Conservation (phyloP, 2,888 invertebrate species). For the Acanthosepion pharaonis region DNA sequence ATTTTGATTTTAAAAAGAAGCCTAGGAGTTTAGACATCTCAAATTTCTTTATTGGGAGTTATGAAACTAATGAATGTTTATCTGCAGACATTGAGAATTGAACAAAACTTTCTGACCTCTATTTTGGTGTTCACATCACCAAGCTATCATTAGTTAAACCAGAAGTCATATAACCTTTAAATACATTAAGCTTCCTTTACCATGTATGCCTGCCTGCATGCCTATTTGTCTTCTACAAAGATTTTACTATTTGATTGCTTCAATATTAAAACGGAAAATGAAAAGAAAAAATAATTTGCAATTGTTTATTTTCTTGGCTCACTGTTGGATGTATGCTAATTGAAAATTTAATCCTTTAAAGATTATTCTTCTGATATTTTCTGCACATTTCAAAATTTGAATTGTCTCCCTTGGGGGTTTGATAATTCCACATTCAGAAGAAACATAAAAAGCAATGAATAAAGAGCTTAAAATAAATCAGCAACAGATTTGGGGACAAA, state of each 20-base stretch:
- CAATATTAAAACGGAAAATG: background rate
- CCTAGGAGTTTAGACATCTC: too few relatives aligned
- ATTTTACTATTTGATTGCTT: constrained; percentile 33
- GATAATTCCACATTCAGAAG: background rate
- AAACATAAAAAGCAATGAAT: background rate
- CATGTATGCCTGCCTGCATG: background rate
- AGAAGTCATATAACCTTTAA: background rate
- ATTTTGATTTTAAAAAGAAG: too few relatives aligned
- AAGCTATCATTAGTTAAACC: background rate
- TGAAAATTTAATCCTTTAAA: constrained; percentile 33
- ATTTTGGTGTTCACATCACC: too few relatives aligned
- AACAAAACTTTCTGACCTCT: too few relatives aligned
- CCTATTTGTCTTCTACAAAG: background rate
- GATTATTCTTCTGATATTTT: constrained; percentile 33
- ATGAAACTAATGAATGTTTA: too few relatives aligned
- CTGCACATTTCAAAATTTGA: constrained; percentile 33
- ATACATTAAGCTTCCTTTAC: background rate
- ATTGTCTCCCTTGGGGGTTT: constrained; percentile 21
- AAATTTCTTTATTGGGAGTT: too few relatives aligned
- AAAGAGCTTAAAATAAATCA: constrained; percentile 22
- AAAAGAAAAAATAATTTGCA: background rate
- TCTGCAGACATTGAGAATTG: too few relatives aligned
- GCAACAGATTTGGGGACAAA: constrained; percentile 33
- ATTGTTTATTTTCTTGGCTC: constrained; percentile 21
- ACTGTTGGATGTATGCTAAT: constrained; percentile 33